Evolutionary conservation across 2,797 vertebrate genomes (phyloP).

Genomic region (Synaphobranchus kaupii): DNA sequence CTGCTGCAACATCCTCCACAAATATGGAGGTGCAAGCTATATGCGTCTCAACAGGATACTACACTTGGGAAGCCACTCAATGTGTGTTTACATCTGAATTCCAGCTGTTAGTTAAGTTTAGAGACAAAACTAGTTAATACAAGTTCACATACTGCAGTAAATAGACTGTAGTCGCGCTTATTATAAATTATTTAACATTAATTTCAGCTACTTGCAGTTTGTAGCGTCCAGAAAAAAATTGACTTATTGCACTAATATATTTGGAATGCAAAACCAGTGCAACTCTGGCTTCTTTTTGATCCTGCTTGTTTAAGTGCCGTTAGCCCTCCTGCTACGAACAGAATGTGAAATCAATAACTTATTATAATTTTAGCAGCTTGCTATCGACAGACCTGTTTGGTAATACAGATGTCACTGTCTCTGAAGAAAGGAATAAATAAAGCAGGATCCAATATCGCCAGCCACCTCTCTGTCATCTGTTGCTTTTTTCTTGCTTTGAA

Average conservation of each 20-base stretch:
- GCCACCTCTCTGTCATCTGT: not conserved
- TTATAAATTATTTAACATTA: not conserved
- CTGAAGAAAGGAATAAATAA: conserved; percentile 34
- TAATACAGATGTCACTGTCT: conserved; percentile 29
- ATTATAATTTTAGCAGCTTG: conserved; percentile 31
- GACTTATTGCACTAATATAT: conserved; percentile 10
- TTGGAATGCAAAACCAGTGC: not conserved
- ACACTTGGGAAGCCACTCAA: not conserved
- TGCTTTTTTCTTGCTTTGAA: not conserved
- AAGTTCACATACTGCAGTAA: not conserved
- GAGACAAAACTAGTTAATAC: not conserved
- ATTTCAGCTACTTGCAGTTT: not conserved
- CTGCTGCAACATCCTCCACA: not conserved
- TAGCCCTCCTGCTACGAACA: conserved; percentile 12
- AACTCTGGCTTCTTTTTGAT: not conserved
- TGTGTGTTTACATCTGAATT: not conserved
- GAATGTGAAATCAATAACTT: conserved; percentile 26
- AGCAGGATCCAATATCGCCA: conserved; percentile 14
- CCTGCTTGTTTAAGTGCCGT: conserved; percentile 22
- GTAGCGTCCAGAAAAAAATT: not conserved
- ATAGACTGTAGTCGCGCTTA: not conserved
- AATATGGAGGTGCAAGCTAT: not conserved
- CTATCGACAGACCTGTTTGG: conserved; percentile 30
- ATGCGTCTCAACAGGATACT: not conserved
- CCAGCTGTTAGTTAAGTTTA: not conserved